Percentiles rank a stretch among this genome's conserved stretches.
Conservation (phyloP, 2,797 vertebrate genomes). For the Crotalus adamanteus region DNA sequence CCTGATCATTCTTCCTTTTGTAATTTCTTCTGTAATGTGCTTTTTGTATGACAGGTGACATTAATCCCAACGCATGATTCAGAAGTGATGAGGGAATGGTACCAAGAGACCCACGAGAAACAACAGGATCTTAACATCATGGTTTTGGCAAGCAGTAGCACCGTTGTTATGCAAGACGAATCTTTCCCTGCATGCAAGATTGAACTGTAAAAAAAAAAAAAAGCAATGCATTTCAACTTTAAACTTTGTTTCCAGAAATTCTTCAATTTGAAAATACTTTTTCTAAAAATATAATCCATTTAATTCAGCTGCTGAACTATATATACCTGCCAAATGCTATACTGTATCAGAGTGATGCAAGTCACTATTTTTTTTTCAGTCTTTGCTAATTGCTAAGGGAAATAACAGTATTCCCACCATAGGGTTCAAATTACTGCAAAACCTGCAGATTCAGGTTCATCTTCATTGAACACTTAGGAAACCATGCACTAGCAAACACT, state of each 20-base stretch:
- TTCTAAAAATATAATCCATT: constrained; percentile 70
- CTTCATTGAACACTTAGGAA: constrained; percentile 70
- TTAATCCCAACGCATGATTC: constrained; percentile 97
- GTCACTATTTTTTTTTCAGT: constrained; percentile 70
- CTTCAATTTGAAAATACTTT: constrained; percentile 73
- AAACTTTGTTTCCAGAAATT: constrained; percentile 70
- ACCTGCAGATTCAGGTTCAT: constrained; percentile 70
- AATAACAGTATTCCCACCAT: constrained; percentile 70
- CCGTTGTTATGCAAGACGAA: constrained; percentile 98
- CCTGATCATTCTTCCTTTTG: not conserved
- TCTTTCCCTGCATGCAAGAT: constrained; percentile 99
- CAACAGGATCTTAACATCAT: constrained; percentile 98
- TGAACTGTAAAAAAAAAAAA: constrained; percentile 82
- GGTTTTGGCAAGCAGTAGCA: constrained; percentile 98
- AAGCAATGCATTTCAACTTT: constrained; percentile 56
- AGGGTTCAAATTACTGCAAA: constrained; percentile 70
- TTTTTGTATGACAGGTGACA: constrained; percentile 80
- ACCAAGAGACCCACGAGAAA: constrained; percentile 96
- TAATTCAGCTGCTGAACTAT: constrained; percentile 72
- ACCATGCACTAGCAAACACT: constrained; percentile 75
- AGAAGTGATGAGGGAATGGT: constrained; percentile 98
- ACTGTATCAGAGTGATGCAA: constrained; percentile 73
- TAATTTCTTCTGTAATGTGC: not conserved
- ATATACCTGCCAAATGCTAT: constrained; percentile 74
- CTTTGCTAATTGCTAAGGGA: constrained; percentile 76